A percentile compares a stretch with the other conserved stretches of the same genome.
Conservation (phyloP, 2,113 vertebrate species). For the Prinia subflava region DNA sequence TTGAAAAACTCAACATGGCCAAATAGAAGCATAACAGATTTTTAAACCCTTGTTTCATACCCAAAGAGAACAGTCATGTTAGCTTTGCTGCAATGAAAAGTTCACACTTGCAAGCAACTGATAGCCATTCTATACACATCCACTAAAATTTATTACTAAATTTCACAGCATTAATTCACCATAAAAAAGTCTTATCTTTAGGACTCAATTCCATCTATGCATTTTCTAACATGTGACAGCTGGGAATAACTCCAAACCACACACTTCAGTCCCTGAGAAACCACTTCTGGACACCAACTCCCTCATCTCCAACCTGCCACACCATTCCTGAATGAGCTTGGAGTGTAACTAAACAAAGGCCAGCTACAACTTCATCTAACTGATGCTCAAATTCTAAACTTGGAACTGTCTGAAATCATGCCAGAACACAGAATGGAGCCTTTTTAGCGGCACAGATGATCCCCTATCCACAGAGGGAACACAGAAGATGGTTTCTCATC, state of each 20-base stretch:
- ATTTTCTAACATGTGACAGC: background rate
- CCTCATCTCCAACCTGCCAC: background rate
- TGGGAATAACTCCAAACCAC: background rate
- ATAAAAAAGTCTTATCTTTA: background rate
- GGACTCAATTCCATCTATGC: background rate
- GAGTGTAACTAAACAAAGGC: background rate
- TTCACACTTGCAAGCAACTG: background rate
- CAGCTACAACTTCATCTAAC: background rate
- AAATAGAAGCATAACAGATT: background rate
- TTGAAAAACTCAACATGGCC: background rate
- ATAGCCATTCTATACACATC: background rate
- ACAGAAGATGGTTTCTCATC: constrained; percentile 66
- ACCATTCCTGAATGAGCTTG: background rate
- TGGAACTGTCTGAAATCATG: constrained; percentile 15
- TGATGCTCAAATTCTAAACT: constrained; percentile 12
- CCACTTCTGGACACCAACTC: background rate
- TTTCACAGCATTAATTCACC: background rate
- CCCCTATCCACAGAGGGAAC: constrained; percentile 1
- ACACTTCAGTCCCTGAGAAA: background rate
- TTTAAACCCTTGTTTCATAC: background rate
- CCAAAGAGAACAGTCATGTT: background rate
- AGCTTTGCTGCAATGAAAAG: background rate
- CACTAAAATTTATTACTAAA: background rate
- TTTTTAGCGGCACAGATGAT: constrained; percentile 65
- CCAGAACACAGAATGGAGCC: constrained; percentile 38